These are phyloP conservation scores for Echiichthys vipera DNA, from an alignment of 2,797 vertebrate species.

Conservation along the genomic window DNA sequence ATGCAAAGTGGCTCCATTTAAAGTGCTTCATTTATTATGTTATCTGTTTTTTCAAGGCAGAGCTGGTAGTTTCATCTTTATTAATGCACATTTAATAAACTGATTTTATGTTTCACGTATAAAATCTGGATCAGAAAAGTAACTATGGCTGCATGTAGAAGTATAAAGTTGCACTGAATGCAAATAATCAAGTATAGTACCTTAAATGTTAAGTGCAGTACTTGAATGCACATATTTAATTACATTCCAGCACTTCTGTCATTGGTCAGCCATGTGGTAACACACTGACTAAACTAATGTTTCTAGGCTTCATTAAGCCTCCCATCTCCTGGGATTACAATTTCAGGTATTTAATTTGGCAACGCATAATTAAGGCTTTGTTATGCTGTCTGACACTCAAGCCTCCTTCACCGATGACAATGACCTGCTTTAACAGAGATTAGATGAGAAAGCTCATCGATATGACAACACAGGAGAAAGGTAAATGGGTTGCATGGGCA, in stretches of 20 bases:
- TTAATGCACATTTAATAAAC: not conserved
- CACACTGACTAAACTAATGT: conserved; percentile 12
- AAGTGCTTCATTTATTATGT: no score
- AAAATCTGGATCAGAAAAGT: not conserved
- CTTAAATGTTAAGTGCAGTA: not conserved
- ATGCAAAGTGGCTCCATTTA: no score
- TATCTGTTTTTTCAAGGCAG: no score
- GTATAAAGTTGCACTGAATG: not conserved
- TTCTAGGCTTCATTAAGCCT: conserved; percentile 66
- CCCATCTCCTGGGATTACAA: conserved; percentile 72
- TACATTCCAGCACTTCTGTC: no score
- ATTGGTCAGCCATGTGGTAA: conserved; percentile 2
- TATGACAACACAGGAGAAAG: conserved; percentile 31
- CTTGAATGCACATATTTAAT: not conserved
- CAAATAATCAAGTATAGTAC: not conserved
- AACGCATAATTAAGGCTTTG: conserved; percentile 53
- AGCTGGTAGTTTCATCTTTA: not conserved
- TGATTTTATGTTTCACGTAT: fast-evolving
- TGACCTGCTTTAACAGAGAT: conserved; percentile 57
- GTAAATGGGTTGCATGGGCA: conserved; percentile 20
- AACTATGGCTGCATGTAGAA: not conserved
- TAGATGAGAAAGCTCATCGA: conserved; percentile 40
- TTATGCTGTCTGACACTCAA: conserved; percentile 48
- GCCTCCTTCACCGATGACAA: conserved; percentile 47
- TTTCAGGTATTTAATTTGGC: conserved; percentile 75